Conservation (phyloP, 64 coral and sea anemone genomes). For the Montipora foliosa region DNA sequence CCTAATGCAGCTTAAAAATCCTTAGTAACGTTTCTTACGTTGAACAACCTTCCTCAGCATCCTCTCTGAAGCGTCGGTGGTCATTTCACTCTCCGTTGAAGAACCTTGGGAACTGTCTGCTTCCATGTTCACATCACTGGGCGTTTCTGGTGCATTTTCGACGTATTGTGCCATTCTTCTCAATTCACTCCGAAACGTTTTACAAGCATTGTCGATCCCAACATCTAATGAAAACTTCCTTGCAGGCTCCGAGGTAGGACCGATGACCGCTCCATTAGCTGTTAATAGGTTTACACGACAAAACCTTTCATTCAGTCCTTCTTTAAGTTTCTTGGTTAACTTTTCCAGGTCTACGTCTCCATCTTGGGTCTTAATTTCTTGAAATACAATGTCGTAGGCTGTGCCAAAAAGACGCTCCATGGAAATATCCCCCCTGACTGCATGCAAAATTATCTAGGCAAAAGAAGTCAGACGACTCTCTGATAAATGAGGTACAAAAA, state of each 20-base stretch:
- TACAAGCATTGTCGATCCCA: neutral
- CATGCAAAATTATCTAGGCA: neutral
- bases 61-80: slow-evolving; percentile 12
- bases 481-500: no score
- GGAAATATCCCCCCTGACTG: neutral
- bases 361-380: neutral
- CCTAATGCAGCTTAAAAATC: no score
- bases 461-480: neutral
- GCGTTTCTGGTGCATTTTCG: neutral
- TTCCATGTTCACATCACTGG: slow-evolving; percentile 35
- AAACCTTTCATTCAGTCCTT: slow-evolving; percentile 9
- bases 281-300: neutral
- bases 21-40: neutral
- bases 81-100: neutral
- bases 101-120: neutral
- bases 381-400: slow-evolving; percentile 16
- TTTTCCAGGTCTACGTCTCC: slow-evolving; percentile 8
- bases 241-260: neutral
- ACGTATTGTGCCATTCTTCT: neutral
- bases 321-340: neutral
- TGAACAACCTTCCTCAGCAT: slow-evolving; percentile 4
- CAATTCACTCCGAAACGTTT: neutral
- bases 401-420: slow-evolving; percentile 32
- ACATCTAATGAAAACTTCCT: slow-evolving; percentile 16
- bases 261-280: neutral